phyloP scores from a whole-genome alignment of 2,113 vertebrate genomes.

The Microcebus murinus region DNA sequence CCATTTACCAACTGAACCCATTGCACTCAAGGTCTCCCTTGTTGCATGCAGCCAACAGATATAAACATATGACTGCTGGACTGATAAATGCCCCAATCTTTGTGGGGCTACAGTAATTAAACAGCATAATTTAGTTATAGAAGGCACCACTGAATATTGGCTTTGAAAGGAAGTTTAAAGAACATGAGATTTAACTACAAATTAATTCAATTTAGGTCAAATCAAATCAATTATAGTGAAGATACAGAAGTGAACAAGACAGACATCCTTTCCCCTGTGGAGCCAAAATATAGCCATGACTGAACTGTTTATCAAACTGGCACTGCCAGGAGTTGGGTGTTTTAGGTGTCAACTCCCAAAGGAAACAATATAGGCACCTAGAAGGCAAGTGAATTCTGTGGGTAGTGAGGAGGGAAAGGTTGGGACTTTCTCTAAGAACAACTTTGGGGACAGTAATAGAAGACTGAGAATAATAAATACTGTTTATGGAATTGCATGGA shows the following conservation, averaged over 20 bases:
- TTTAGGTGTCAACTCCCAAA: not conserved
- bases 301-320: not conserved
- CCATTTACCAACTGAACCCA: not conserved
- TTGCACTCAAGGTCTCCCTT: not conserved
- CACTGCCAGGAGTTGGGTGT: not conserved
- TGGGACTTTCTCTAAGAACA: not conserved
- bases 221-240: not conserved
- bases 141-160: not conserved
- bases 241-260: not conserved
- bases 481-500: not conserved
- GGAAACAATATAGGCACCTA: not conserved
- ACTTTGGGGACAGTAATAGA: not conserved
- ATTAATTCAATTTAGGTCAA: not conserved
- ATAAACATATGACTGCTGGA: not conserved
- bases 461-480: not conserved
- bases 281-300: not conserved
- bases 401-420: not conserved
- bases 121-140: not conserved
- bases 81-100: not conserved
- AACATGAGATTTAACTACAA: not conserved
- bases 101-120: not conserved
- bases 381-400: not conserved
- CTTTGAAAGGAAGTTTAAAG: constrained; percentile 6
- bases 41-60: not conserved
- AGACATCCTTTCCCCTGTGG: not conserved